phyloP scores from a whole-genome alignment of 2,797 vertebrate genomes.

The Schizopygopsis pylzovi region DNA sequence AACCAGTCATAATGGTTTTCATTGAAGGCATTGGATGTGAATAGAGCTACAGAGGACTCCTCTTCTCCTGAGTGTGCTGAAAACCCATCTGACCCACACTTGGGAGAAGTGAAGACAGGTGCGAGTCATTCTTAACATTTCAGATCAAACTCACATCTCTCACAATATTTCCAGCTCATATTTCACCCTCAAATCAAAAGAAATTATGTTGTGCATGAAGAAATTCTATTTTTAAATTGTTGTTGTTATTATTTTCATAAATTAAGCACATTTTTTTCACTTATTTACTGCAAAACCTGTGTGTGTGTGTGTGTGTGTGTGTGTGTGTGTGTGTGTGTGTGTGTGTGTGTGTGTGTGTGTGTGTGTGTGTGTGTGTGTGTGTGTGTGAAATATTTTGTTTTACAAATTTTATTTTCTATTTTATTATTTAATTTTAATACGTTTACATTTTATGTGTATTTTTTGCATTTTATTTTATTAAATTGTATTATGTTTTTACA shows the following conservation, averaged over 20 bases:
- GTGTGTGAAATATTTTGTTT: too few relatives aligned
- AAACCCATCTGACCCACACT: slow-evolving; percentile 44
- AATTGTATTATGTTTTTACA: not conserved
- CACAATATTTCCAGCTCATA: not conserved
- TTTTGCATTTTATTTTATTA: not conserved
- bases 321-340: too few relatives aligned
- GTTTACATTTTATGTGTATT: too few relatives aligned
- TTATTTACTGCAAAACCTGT: not conserved
- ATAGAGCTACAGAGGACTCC: slow-evolving; percentile 56
- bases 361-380: too few relatives aligned
- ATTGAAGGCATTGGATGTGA: slow-evolving; percentile 53
- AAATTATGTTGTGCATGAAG: not conserved
- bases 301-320: too few relatives aligned
- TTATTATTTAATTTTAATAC: too few relatives aligned
- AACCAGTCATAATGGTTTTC: not conserved
- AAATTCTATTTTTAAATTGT: not conserved
- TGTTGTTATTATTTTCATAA: not conserved
- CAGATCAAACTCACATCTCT: not conserved
- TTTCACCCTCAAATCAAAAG: slow-evolving; percentile 5
- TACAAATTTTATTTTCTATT: too few relatives aligned
- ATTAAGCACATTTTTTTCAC: not conserved
- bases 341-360: too few relatives aligned
- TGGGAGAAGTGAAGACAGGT: slow-evolving; percentile 26
- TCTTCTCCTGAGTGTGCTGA: slow-evolving; percentile 50
- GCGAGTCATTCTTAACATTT: not conserved